Evolutionary conservation across 2,888 invertebrate species (phyloP), one percentile per base, ranked within the genome.

Genomic region (Lithodes maja): DNA sequence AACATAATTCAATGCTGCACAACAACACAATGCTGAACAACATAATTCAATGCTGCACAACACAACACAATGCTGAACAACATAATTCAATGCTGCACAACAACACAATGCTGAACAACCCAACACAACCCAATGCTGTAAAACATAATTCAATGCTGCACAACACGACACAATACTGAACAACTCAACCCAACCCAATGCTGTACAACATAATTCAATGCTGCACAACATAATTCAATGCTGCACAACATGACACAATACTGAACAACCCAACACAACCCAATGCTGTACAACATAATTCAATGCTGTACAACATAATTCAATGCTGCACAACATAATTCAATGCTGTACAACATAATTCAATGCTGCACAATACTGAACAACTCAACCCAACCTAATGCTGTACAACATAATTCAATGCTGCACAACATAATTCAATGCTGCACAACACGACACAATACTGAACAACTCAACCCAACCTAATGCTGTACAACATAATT

Each of bases 391-490:
- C 17, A 78, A 78, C 78, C 3, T 49, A 78, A 17, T n/a, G 9
- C 52, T 49, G 50, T 50, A 49, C 78, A 78, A 78, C 78, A 52
- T 50, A 78, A 78, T n/a, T 5, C 78, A 78, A 78, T 50, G 7
- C 1, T 49, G n/a, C 2, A 49, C 78, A 78, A 33, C 78, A 49
- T 50, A 50, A 3, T 50, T 5, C 78, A 78, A 78, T 50, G 7
- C 78, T 49, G n/a, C 78, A 49, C 78, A 78, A 33, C 78, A 49
- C 78, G n/a, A 78, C 78, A 49, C 78, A 78, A 78, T 50, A 49
- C 78, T 9, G 50, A 3, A 49, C 78, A 52, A 17, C 78, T 7
- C 78, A 78, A 78, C 9, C 5, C 78, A 78, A 12, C 78, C 50
- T 50, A 78, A 78, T 50, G 50, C 1, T 49, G n/a, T 50, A 33